Evolutionary conservation across 2,888 invertebrate genomes (phyloP).

Genomic region (Elegia similella): DNA sequence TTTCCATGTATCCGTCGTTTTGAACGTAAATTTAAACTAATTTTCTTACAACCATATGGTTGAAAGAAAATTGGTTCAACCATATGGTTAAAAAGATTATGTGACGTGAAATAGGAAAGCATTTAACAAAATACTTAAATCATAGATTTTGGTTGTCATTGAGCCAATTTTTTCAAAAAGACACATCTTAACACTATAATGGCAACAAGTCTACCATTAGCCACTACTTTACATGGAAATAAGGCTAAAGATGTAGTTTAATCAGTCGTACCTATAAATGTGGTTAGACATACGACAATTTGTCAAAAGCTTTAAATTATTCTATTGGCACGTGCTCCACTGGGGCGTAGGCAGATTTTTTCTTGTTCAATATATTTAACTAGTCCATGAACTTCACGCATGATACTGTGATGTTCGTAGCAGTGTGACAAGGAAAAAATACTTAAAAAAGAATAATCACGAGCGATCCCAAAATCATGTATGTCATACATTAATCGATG

Average conservation of each 20-base stretch:
- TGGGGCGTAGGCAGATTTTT: not conserved
- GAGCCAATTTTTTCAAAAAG: too few relatives aligned
- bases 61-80: not conserved
- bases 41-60: not conserved
- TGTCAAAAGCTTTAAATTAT: not conserved
- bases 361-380: not conserved
- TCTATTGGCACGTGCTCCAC: not conserved
- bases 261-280: too few relatives aligned
- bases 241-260: too few relatives aligned
- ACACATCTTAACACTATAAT: too few relatives aligned
- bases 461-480: too few relatives aligned
- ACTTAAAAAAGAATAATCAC: not conserved
- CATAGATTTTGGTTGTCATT: not conserved
- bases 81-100: not conserved
- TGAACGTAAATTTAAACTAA: not conserved
- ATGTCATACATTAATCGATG: too few relatives aligned
- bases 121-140: not conserved
- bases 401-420: not conserved
- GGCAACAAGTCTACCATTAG: too few relatives aligned
- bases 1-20: not conserved
- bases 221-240: too few relatives aligned
- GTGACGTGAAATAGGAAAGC: not conserved
- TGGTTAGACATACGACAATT: not conserved
- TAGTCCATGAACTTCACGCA: slow-evolving; percentile 1
- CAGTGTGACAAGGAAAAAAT: not conserved